Base-by-base conservation (phyloP, 92 coral and sea anemone species). In the Epizoanthus fatuus region DNA sequence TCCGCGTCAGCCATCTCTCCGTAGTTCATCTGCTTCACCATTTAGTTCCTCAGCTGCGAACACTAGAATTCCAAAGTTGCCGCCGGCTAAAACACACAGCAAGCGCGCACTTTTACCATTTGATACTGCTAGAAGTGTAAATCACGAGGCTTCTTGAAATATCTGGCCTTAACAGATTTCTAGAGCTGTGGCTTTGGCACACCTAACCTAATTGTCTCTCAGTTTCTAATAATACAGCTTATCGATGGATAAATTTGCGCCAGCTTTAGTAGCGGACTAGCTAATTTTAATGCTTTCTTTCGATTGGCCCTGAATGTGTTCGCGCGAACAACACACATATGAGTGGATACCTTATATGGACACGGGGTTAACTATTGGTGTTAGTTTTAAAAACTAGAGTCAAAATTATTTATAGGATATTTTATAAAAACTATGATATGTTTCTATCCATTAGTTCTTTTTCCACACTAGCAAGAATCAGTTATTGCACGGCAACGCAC, bases 11-110 rank as follows among this genome's bases (percentile, higher is more conserved):
- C 82, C 82, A 77, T 42, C 0, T 54, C 82, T 68, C 63, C 64
- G 82, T 59, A 59, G 5, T 77, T 42, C 69, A 77, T n/a, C 70
- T 77, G 82, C 10, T 77, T 42, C 20, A 42, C 44, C 70, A 60
- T 77, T 10, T 17, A 60, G 62, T 10, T 17, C 49, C 15, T 44
- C 63, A 59, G 19, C 82, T 40, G 15, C 29, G 9, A 12, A 75
- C 22, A 58, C 52, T 9, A 2, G 14, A 10, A 42, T 14, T 49
- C 32, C 76, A 77, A 60, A 39, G 19, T 3, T 60, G 71, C 82
- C 82, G 58, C 37, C 35, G 82, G 82, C 82, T 38, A 77, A 17
- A 60, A 19, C 45, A 15, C 70, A 11, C 82, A 42, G 70, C 81
- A 76, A 76, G 81, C 3, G 53, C 81, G 6, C 58, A 20, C 38